Evolutionary conservation across 1,140 invertebrate genomes (phyloP).

Genomic region (Drosophila lacteicornis): DNA sequence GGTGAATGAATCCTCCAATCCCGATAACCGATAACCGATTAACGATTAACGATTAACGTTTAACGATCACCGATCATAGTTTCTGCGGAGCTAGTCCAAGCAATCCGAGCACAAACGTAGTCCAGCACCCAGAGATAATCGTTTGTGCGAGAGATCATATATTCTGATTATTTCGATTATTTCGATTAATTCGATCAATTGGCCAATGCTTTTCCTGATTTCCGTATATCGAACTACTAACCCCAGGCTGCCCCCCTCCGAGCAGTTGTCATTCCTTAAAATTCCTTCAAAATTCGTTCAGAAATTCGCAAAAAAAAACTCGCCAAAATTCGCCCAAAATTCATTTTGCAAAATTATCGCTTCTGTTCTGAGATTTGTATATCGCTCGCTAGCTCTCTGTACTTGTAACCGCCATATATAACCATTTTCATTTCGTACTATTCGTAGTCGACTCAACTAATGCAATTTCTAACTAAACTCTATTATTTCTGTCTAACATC

Average conservation of each 20-base stretch:
- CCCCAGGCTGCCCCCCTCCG: background rate
- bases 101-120: slow-evolving; percentile 64
- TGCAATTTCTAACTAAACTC: slow-evolving; percentile 83
- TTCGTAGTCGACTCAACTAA: slow-evolving; percentile 76
- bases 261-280: slow-evolving; percentile 14
- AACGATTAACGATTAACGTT: too few species aligned
- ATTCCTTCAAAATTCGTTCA: slow-evolving; percentile 12
- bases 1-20: slow-evolving; percentile 73
- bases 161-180: slow-evolving; percentile 13
- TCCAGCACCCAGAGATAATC: slow-evolving; percentile 29
- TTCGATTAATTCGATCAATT: slow-evolving; percentile 37
- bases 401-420: slow-evolving; percentile 38
- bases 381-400: slow-evolving; percentile 47
- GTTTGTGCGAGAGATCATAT: slow-evolving; percentile 53
- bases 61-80: background rate
- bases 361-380: slow-evolving; percentile 38
- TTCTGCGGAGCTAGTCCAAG: slow-evolving; percentile 30
- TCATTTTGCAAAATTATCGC: slow-evolving; percentile 45
- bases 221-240: slow-evolving; percentile 35
- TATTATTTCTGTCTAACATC: slow-evolving; percentile 85
- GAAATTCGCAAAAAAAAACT: background rate
- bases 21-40: slow-evolving; percentile 11
- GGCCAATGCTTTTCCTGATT: slow-evolving; percentile 33
- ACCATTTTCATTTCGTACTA: slow-evolving; percentile 70
- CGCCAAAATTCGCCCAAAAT: slow-evolving; percentile 20